Percentiles rank a stretch among this genome's conserved stretches.
These are phyloP conservation scores for Mesaphorura yosii DNA, from an alignment of 1,140 invertebrate genomes.

Conservation along the genomic window DNA sequence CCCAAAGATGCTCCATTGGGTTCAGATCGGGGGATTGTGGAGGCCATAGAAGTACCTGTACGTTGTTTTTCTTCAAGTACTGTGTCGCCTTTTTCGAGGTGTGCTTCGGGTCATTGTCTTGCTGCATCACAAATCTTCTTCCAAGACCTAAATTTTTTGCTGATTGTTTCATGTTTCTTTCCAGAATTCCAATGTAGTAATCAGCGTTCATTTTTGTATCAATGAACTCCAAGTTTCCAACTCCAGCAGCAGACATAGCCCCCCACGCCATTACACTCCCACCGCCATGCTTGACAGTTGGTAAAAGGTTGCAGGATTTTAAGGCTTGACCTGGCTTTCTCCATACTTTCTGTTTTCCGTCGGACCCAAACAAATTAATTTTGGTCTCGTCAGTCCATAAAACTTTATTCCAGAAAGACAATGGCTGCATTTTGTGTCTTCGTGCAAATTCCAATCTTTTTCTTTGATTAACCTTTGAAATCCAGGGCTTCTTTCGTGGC, in stretches of 20 bases:
- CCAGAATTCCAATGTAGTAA: slow-evolving; percentile 29
- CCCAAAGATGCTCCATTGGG: slow-evolving; percentile 35
- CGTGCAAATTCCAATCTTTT: background rate
- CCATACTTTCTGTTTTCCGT: slow-evolving; percentile 29
- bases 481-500: slow-evolving; percentile 4
- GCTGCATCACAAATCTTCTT: slow-evolving; percentile 27
- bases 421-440: background rate
- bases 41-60: slow-evolving; percentile 30
- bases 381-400: slow-evolving; percentile 12
- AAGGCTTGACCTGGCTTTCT: slow-evolving; percentile 22
- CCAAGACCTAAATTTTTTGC: slow-evolving; percentile 21
- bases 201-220: slow-evolving; percentile 34
- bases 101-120: slow-evolving; percentile 36
- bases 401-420: slow-evolving; percentile 7
- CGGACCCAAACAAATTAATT: slow-evolving; percentile 9
- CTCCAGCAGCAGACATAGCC: slow-evolving; percentile 20
- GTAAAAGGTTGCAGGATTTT: background rate
- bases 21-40: slow-evolving; percentile 36
- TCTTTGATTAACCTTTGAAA: background rate
- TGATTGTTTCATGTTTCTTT: slow-evolving; percentile 26
- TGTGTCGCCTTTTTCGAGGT: slow-evolving; percentile 26
- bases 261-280: slow-evolving; percentile 33
- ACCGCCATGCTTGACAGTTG: slow-evolving; percentile 35
- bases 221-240: slow-evolving; percentile 33
- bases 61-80: slow-evolving; percentile 31